phyloP scores from a whole-genome alignment of 2,888 invertebrate species.

The Theretra japonica region DNA sequence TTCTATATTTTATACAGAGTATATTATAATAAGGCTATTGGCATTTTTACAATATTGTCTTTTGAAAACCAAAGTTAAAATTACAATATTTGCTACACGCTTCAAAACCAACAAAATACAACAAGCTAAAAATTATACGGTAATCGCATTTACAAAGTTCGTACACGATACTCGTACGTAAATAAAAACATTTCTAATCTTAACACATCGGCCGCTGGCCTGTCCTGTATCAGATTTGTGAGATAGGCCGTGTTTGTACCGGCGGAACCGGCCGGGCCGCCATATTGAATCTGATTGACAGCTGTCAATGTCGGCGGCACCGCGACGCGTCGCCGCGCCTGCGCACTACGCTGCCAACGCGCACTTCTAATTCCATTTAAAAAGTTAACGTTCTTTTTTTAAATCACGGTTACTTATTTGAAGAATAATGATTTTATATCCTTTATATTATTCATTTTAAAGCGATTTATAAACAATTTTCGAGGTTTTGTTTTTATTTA shows the following conservation, averaged over 20 bases:
- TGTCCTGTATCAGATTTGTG: constrained; percentile 52
- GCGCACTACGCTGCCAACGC: constrained; percentile 59
- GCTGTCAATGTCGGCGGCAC: constrained; percentile 84
- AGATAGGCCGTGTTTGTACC: constrained; percentile 49
- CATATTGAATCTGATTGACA: constrained; percentile 84
- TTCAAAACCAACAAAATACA: constrained; percentile 31
- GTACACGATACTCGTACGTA: constrained; percentile 18
- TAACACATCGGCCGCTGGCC: constrained; percentile 57
- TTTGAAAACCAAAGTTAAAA: neutral
- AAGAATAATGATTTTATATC: neutral
- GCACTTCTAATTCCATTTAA: constrained; percentile 69
- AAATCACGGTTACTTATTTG: constrained; percentile 5
- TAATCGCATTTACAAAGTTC: constrained; percentile 30
- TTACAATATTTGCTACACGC: neutral
- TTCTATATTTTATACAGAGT: too few relatives aligned
- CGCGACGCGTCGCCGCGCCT: constrained; percentile 80
- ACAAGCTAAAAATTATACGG: constrained; percentile 39
- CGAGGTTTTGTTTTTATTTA: too few relatives aligned
- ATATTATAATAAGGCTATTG: too few relatives aligned
- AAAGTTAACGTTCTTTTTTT: constrained; percentile 40
- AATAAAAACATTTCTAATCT: constrained; percentile 55
- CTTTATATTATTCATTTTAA: too few relatives aligned
- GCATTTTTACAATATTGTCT: too few relatives aligned
- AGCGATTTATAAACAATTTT: too few relatives aligned
- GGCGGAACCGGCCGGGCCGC: constrained; percentile 74